Percentiles rank a stretch among this genome's conserved stretches.
Evolutionary conservation across 2,888 invertebrate genomes (phyloP).

Genomic region (Bembecia ichneumoniformis): DNA sequence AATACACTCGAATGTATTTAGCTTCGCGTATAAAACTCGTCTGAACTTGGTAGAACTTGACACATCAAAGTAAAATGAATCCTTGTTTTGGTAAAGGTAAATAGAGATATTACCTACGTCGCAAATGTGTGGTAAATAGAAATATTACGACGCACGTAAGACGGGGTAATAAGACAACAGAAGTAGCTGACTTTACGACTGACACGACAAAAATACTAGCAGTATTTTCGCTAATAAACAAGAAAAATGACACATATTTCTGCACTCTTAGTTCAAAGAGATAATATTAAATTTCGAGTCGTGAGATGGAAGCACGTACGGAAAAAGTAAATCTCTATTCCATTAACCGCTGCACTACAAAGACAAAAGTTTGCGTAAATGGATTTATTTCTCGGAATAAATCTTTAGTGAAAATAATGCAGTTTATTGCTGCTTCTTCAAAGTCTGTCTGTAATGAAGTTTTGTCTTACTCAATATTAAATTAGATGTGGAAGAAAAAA

Average conservation of each 20-base stretch:
- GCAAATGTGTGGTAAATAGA: conserved; percentile 18
- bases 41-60: too few relatives aligned
- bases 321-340: conserved; percentile 23
- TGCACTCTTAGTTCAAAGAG: conserved; percentile 7
- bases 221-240: conserved; percentile 10
- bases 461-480: background rate
- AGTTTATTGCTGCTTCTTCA: conserved; percentile 20
- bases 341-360: conserved; percentile 19
- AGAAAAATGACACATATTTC: conserved; percentile 12
- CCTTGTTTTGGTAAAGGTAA: too few relatives aligned
- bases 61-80: too few relatives aligned
- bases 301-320: conserved; percentile 14
- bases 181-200: conserved; percentile 24
- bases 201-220: conserved; percentile 12
- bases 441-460: background rate
- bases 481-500: background rate
- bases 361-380: conserved; percentile 17
- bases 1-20: too few relatives aligned
- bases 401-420: conserved; percentile 21
- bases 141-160: conserved; percentile 19
- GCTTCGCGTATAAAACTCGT: too few relatives aligned
- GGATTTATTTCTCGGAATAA: conserved; percentile 17
- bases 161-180: conserved; percentile 14
- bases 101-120: too few relatives aligned
- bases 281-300: conserved; percentile 15